Conservation (phyloP, 2,797 vertebrate genomes). For the Aulostomus chinensis region DNA sequence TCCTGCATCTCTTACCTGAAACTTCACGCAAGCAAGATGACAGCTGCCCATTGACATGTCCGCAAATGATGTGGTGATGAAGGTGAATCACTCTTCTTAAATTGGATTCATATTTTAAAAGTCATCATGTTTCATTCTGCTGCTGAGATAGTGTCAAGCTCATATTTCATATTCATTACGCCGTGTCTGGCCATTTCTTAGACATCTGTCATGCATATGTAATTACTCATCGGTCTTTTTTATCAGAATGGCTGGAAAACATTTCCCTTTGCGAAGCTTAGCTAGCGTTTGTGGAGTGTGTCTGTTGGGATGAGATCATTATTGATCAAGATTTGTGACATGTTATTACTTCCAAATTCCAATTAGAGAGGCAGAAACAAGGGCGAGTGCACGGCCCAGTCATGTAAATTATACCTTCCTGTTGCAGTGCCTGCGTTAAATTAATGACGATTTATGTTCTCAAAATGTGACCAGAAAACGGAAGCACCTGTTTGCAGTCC, state of each 20-base stretch:
- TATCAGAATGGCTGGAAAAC: conserved; percentile 46
- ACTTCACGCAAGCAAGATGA: conserved; percentile 72
- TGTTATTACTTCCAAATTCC: conserved; percentile 65
- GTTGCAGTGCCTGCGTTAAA: conserved; percentile 40
- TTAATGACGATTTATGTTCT: conserved; percentile 59
- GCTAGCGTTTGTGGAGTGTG: conserved; percentile 1
- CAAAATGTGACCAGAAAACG: conserved; percentile 30
- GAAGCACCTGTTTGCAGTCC: conserved; percentile 48
- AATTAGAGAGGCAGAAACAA: conserved; percentile 64
- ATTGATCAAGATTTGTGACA: conserved; percentile 70
- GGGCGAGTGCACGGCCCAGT: conserved; percentile 30
- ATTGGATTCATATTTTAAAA: conserved; percentile 70
- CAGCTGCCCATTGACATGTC: conserved; percentile 59
- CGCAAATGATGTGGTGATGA: conserved; percentile 35
- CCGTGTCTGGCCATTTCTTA: conserved; percentile 48
- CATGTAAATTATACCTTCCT: conserved; percentile 52
- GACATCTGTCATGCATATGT: conserved; percentile 68
- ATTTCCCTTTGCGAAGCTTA: conserved; percentile 37
- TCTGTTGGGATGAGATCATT: conserved; percentile 45
- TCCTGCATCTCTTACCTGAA: conserved; percentile 56
- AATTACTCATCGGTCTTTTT: conserved; percentile 60
- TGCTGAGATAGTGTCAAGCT: conserved; percentile 56
- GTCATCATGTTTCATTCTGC: conserved; percentile 55
- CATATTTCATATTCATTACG: conserved; percentile 66
- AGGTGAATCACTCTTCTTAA: conserved; percentile 41